Evolutionary conservation across 2,888 invertebrate genomes (phyloP).

Genomic region (Acrocyrtus sp.): DNA sequence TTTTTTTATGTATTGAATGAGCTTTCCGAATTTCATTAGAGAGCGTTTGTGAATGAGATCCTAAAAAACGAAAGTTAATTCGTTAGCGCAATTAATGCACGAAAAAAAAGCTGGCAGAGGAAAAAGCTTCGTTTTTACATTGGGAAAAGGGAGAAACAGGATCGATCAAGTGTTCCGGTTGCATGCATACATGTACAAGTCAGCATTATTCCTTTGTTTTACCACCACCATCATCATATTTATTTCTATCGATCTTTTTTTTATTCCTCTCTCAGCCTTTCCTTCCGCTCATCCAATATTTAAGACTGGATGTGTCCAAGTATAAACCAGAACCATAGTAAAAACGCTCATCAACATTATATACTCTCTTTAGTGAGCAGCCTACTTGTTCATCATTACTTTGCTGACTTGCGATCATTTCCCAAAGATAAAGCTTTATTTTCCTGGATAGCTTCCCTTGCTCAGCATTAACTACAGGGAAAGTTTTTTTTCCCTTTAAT

Average conservation of each 20-base stretch:
- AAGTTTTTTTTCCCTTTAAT: neutral
- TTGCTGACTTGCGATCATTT: too few species aligned
- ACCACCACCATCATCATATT: slow-evolving; percentile 15
- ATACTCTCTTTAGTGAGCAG: neutral
- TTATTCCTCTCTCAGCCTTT: neutral
- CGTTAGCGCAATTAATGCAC: neutral
- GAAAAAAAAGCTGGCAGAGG: too few species aligned
- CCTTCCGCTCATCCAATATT: neutral
- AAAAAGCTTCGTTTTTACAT: too few species aligned
- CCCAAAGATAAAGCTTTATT: too few species aligned
- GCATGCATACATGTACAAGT: slow-evolving; percentile 20
- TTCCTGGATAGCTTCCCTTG: too few species aligned
- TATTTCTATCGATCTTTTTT: neutral
- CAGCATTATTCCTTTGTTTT: slow-evolving; percentile 53
- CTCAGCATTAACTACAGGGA: too few species aligned
- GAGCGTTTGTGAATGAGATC: neutral
- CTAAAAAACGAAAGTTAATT: too few species aligned
- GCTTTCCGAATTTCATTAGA: neutral
- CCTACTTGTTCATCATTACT: neutral
- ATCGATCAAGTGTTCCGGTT: slow-evolving; percentile 32
- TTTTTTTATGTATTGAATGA: neutral
- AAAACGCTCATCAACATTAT: neutral
- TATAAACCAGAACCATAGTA: too few species aligned
- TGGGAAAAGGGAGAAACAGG: too few species aligned
- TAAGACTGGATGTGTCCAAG: neutral